These are phyloP conservation scores for Phasianus colchicus DNA, from an alignment of 2,113 vertebrate species.

Conservation along the genomic window DNA sequence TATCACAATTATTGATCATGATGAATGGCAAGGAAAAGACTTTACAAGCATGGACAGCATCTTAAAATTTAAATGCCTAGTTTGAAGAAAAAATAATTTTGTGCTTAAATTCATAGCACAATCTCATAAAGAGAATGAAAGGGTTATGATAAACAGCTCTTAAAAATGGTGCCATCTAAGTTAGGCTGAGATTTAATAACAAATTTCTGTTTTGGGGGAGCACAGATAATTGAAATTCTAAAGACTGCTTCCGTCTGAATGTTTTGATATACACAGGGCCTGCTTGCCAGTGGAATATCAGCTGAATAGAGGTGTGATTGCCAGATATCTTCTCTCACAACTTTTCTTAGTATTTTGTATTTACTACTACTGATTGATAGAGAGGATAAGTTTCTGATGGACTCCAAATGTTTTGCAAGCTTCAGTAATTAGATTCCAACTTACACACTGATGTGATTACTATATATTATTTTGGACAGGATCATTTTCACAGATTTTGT, in stretches of 20 bases:
- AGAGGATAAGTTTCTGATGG: background rate
- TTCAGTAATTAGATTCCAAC: background rate
- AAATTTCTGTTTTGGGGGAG: background rate
- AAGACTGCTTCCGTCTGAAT: background rate
- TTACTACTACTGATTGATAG: background rate
- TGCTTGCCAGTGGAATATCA: background rate
- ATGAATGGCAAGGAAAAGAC: background rate
- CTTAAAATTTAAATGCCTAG: background rate
- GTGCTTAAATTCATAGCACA: background rate
- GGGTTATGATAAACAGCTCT: background rate
- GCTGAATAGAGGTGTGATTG: background rate
- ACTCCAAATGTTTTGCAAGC: background rate
- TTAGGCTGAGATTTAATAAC: background rate
- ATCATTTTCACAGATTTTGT: background rate
- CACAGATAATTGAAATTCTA: background rate
- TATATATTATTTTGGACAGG: background rate
- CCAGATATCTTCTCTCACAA: background rate
- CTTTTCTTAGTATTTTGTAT: background rate
- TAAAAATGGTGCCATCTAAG: background rate
- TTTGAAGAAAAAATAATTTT: background rate
- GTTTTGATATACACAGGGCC: background rate
- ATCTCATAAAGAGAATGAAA: background rate
- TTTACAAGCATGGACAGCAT: background rate
- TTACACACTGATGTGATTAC: accelerated
- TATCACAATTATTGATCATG: background rate